Conservation (phyloP, 2,113 vertebrate genomes). For the Pseudorectes ferrugineus region DNA sequence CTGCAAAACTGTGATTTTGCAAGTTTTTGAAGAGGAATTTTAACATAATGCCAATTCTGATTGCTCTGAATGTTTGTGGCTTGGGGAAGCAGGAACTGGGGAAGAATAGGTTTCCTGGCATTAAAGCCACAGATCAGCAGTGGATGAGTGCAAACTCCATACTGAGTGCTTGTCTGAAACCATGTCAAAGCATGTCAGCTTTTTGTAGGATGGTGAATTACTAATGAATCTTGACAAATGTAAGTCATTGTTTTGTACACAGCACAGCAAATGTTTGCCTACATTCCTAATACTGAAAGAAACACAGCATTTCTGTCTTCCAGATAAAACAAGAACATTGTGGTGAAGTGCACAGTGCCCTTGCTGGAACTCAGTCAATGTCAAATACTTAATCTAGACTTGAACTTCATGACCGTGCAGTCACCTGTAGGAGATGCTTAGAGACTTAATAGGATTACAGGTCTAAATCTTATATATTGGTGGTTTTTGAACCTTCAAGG, state of each 20-base stretch:
- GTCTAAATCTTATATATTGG: conserved; percentile 8
- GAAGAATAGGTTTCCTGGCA: background rate
- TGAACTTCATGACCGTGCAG: conserved; percentile 35
- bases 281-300: background rate
- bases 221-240: background rate
- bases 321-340: background rate
- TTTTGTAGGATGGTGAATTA: background rate
- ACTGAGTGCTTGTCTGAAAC: background rate
- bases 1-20: background rate
- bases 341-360: background rate
- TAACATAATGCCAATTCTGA: background rate
- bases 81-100: background rate
- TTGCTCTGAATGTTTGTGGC: background rate
- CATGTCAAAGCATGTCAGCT: background rate
- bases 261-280: background rate
- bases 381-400: conserved; percentile 27
- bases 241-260: background rate
- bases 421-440: conserved; percentile 29
- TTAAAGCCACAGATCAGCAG: background rate
- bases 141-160: background rate
- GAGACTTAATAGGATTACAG: conserved; percentile 27
- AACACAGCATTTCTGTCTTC: background rate
- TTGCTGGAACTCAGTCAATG: conserved; percentile 11
- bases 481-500: conserved; percentile 46
- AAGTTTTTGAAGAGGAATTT: background rate